Evolutionary conservation across 1,140 invertebrate genomes (phyloP), one percentile per base, ranked within the genome.

Genomic region (Mylabris phalerata): DNA sequence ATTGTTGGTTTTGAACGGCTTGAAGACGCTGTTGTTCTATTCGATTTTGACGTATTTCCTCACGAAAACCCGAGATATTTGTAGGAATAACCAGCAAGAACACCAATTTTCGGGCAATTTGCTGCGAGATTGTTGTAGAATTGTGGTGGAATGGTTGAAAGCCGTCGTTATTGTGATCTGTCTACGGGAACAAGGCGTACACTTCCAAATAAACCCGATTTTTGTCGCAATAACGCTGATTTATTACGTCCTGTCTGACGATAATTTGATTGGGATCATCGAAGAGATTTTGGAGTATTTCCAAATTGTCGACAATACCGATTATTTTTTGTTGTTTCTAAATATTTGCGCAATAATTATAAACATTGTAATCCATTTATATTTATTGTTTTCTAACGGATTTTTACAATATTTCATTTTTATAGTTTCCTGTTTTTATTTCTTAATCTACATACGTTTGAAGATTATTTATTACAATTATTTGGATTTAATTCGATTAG

Each of bases 121-220:
- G 86, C 64, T 78, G 86, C 25, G 82, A 84, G 9, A 84, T 88
- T 80, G 85, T 0, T 87, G 85, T 2, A 89, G 88, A 74, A 83
- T 90, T 50, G 82, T 88, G 2, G 76, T 90, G 9, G 88, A 90
- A 73, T 88, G 87, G 82, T 86, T 85, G 3, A 90, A 89, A 75
- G 86, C 85, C 1, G 81, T 88, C 67, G 77, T 89, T 2, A 74
- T 89, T 0, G 83, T 88, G 0, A 78, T 89, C 38, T 86, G 85
- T 32, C 68, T 89, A 10, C 84, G 87, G 68, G 85, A 88, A 72
- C 86, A 87, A 4, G 75, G 89, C n/a, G 79, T 88, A 44, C 76
- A 88, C 66, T 89, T 86, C 69, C 77, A 81, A 60, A 87, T 87
- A 1, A 83, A 82, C 1, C 65, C 77, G 0, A 19, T 73, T 5